Percentiles rank a stretch among this genome's conserved stretches.
phyloP scores from a whole-genome alignment of 1,140 invertebrate species.

The Octopus sinensis region DNA sequence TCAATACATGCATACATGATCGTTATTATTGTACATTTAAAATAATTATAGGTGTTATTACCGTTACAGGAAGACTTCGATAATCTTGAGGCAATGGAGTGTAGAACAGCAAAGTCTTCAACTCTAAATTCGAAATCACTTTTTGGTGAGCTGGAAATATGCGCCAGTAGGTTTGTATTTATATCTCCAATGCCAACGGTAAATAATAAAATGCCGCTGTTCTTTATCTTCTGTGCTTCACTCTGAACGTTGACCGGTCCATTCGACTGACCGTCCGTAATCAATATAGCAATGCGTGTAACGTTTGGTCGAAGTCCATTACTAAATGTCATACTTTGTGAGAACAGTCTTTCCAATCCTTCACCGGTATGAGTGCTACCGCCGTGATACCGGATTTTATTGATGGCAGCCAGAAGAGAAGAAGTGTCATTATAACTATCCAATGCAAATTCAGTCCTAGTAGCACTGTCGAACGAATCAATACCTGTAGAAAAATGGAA shows the following conservation, averaged over 20 bases:
- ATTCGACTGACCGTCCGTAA: constrained; percentile 36
- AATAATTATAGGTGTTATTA: constrained; percentile 16
- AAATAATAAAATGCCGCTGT: constrained; percentile 25
- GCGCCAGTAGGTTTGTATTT: constrained; percentile 34
- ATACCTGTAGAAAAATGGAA: background rate
- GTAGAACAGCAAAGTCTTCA: constrained; percentile 37
- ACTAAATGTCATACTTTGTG: constrained; percentile 37
- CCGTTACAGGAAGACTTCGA: constrained; percentile 45
- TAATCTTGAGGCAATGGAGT: constrained; percentile 28
- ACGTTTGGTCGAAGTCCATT: constrained; percentile 38
- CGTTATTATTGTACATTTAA: no score
- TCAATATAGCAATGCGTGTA: constrained; percentile 36
- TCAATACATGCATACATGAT: no score
- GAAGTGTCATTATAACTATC: constrained; percentile 17
- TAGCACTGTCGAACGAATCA: background rate
- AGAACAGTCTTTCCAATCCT: constrained; percentile 34
- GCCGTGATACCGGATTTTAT: constrained; percentile 30
- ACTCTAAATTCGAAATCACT: constrained; percentile 34
- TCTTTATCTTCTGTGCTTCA: constrained; percentile 19
- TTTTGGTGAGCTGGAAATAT: constrained; percentile 38
- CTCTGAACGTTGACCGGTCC: constrained; percentile 21
- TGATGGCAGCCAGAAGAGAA: constrained; percentile 29
- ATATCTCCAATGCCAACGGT: constrained; percentile 43
- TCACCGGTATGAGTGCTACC: constrained; percentile 38
- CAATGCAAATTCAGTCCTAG: constrained; percentile 18